Conservation (phyloP, 2,797 vertebrate genomes). For the Siniperca obscura region DNA sequence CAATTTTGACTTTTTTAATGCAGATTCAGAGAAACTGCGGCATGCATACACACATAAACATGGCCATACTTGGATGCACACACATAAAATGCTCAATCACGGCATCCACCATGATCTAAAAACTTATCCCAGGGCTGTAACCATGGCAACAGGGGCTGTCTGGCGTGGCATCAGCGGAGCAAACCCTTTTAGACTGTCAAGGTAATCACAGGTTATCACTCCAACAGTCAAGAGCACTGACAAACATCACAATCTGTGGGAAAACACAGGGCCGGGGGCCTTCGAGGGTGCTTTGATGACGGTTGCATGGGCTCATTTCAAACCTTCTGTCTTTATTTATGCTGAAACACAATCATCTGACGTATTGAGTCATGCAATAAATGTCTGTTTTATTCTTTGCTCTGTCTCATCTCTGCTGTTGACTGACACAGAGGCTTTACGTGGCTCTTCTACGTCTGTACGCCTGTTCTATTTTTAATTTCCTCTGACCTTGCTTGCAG, state of each 20-base stretch:
- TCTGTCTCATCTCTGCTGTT: conserved; percentile 45
- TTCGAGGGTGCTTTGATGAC: background rate
- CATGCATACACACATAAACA: background rate
- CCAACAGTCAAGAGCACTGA: conserved; percentile 10
- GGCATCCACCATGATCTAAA: conserved; percentile 27
- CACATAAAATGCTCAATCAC: conserved; percentile 3
- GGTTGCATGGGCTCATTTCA: background rate
- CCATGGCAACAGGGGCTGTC: conserved; percentile 72
- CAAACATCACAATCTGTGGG: conserved; percentile 29
- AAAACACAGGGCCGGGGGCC: conserved; percentile 7
- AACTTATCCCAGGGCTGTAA: conserved; percentile 63
- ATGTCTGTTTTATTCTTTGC: conserved; percentile 18
- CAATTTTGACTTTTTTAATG: conserved; percentile 9
- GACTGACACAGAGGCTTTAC: conserved; percentile 42
- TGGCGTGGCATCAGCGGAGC: conserved; percentile 18
- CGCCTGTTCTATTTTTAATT: conserved; percentile 64
- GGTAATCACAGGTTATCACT: conserved; percentile 57
- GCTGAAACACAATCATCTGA: conserved; percentile 4
- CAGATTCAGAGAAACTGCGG: conserved; percentile 10
- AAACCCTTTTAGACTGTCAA: conserved; percentile 52
- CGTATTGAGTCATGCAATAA: conserved; percentile 31
- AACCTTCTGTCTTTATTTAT: background rate
- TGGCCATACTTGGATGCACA: background rate
- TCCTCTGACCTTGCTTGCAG: conserved; percentile 67
- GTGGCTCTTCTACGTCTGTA: conserved; percentile 2